Evolutionary conservation across 2,113 vertebrate genomes (phyloP).

Genomic region (Edolisoma coerulescens): DNA sequence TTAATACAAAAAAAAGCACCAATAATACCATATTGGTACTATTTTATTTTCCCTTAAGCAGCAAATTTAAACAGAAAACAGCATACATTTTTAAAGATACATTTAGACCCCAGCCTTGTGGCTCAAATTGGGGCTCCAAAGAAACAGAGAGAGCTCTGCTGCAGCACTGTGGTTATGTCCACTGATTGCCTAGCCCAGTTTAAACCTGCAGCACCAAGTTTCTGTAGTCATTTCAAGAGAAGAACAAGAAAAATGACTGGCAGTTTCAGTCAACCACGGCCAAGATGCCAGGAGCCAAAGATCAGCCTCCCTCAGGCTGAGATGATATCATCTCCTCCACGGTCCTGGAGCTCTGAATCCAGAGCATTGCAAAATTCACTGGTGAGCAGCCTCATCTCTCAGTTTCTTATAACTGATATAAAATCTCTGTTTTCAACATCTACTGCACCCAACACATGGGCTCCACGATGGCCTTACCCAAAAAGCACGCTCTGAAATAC

Average conservation of each 20-base stretch:
- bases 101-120: constrained; percentile 2
- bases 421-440: neutral
- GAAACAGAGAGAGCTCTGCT: neutral
- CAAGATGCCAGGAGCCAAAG: constrained; percentile 69
- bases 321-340: constrained; percentile 69
- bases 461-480: constrained; percentile 73
- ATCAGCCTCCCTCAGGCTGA: constrained; percentile 62
- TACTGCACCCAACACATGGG: neutral
- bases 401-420: constrained; percentile 13
- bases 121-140: neutral
- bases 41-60: neutral
- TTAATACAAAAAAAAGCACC: neutral
- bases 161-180: neutral
- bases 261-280: constrained; percentile 66
- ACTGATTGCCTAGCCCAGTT: neutral
- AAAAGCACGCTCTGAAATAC: constrained; percentile 87
- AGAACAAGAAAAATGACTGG: constrained; percentile 52
- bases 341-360: constrained; percentile 20
- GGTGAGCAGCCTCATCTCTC: constrained; percentile 49
- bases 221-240: constrained; percentile 37
- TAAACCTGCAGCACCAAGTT: constrained; percentile 54
- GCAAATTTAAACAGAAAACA: neutral
- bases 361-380: constrained; percentile 50
- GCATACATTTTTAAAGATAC: neutral
- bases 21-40: neutral